phyloP scores from a whole-genome alignment of 2,797 vertebrate genomes.

The Rousettus madagascariensis region DNA sequence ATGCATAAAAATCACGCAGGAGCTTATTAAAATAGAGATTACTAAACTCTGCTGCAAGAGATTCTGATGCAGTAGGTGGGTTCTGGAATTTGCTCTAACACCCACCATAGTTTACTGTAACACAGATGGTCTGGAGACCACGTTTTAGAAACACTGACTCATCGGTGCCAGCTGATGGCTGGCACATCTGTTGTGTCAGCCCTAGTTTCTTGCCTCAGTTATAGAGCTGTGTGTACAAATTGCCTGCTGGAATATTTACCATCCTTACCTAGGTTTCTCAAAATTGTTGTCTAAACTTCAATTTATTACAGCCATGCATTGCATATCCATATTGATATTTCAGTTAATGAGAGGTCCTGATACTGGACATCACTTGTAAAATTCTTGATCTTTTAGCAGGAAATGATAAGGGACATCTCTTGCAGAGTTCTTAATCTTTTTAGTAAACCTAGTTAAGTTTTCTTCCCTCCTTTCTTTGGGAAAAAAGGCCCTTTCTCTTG shows the following conservation, averaged over 20 bases:
- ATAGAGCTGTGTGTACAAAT: not conserved
- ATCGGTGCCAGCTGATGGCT: not conserved
- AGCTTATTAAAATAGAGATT: not conserved
- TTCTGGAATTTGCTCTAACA: constrained; percentile 33
- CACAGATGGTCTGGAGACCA: constrained; percentile 57
- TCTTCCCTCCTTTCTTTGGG: no score
- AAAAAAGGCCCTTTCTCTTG: no score
- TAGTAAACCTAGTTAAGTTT: no score
- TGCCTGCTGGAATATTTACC: not conserved
- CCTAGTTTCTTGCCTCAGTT: not conserved
- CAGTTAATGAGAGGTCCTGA: not conserved
- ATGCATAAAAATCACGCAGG: not conserved
- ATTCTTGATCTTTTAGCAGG: no score
- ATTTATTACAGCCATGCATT: not conserved
- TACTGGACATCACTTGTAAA: no score
- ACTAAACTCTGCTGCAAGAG: not conserved
- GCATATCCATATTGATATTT: not conserved
- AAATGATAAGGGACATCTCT: no score
- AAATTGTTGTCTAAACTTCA: not conserved
- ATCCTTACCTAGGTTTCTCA: not conserved
- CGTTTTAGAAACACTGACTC: constrained; percentile 70
- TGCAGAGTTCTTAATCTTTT: no score
- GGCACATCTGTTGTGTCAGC: constrained; percentile 43
- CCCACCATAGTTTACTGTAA: constrained; percentile 57
- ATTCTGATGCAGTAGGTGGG: not conserved